Evolutionary conservation across 2,113 vertebrate genomes (phyloP).

Genomic region (Rattus norvegicus): DNA sequence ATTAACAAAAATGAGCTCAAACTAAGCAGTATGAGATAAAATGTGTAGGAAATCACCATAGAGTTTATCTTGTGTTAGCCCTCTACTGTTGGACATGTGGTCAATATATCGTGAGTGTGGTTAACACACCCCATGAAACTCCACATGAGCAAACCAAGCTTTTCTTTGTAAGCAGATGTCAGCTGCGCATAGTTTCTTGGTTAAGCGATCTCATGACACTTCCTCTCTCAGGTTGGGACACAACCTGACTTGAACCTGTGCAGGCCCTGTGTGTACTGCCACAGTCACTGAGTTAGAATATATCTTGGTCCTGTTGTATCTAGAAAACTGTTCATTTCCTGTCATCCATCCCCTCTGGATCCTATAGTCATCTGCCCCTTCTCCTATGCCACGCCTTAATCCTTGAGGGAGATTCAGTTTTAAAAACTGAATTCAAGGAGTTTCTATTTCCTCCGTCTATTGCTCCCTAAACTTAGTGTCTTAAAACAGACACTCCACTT

Average conservation of each 20-base stretch:
- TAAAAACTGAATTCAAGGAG: slow-evolving; percentile 10
- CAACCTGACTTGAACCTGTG: not conserved
- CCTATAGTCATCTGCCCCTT: not conserved
- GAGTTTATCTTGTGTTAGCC: not conserved
- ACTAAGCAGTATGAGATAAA: not conserved
- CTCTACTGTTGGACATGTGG: not conserved
- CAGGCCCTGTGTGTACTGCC: no score
- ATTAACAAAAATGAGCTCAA: not conserved
- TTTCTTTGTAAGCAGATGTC: not conserved
- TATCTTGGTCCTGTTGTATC: not conserved
- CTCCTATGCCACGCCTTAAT: not conserved
- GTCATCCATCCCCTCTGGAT: not conserved
- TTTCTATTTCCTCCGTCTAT: not conserved
- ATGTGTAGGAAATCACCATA: not conserved
- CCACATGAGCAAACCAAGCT: not conserved
- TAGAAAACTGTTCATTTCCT: no score
- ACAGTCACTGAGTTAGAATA: not conserved
- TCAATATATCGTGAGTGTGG: not conserved
- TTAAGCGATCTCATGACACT: not conserved
- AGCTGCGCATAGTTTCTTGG: not conserved
- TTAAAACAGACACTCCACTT: slow-evolving; percentile 16
- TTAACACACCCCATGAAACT: not conserved
- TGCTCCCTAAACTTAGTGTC: not conserved
- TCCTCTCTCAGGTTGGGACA: no score
- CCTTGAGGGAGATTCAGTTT: not conserved